Conservation (phyloP, 1,140 invertebrate species). For the Drosophila fuyamai region DNA sequence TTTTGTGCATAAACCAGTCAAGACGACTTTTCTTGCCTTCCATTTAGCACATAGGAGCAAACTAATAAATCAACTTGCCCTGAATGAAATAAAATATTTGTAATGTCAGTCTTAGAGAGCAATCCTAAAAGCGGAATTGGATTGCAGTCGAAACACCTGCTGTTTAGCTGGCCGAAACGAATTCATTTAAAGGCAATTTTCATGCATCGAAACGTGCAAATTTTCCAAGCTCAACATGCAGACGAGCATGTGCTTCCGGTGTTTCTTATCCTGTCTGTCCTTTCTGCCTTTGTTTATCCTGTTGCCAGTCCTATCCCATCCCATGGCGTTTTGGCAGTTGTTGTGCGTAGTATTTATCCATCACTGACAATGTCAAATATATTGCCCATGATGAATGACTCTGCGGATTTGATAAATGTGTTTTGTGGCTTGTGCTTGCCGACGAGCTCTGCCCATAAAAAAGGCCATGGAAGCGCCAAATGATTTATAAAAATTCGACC, state of each 20-base stretch:
- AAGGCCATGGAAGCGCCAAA: conserved; percentile 64
- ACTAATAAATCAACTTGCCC: conserved; percentile 40
- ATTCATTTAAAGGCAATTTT: conserved; percentile 68
- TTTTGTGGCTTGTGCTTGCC: conserved; percentile 74
- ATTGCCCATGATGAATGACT: conserved; percentile 82
- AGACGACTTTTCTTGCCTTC: conserved; percentile 5
- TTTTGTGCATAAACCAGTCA: conserved; percentile 1
- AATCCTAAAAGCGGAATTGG: conserved; percentile 20
- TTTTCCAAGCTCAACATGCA: conserved; percentile 60
- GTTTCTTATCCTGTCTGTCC: conserved; percentile 46
- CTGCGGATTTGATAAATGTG: conserved; percentile 81
- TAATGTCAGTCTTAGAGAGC: conserved; percentile 13
- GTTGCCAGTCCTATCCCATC: conserved; percentile 6
- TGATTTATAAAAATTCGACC: conserved; percentile 79
- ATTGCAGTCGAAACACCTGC: conserved; percentile 41
- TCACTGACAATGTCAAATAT: conserved; percentile 83
- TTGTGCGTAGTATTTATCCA: conserved; percentile 78
- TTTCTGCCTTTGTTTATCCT: conserved; percentile 48
- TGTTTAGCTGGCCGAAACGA: conserved; percentile 32
- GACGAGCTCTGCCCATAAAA: conserved; percentile 44
- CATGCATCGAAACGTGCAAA: conserved; percentile 69
- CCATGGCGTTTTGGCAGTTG: conserved; percentile 38
- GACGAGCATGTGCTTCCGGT: conserved; percentile 60
- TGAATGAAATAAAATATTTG: conserved; percentile 32
- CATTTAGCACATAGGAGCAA: neutral